Base-by-base conservation (phyloP, 2,113 vertebrate species). In the Rhea americana region DNA sequence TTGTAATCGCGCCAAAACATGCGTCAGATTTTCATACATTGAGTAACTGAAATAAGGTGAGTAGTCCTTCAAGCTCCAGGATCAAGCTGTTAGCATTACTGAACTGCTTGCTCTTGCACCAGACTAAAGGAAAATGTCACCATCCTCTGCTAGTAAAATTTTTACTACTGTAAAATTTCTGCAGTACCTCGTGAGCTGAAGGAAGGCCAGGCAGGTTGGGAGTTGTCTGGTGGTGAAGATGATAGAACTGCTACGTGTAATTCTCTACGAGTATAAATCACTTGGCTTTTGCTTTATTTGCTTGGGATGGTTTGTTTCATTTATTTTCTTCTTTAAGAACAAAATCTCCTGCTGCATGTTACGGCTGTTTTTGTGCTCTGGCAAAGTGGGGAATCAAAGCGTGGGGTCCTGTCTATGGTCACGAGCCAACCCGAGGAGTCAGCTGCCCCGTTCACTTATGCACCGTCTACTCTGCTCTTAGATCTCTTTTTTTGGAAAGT, bases 341-440 rank as follows among this genome's bases (percentile, higher is more conserved):
- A 4, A 8, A 1, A 6, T 3, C 10, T 18, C 0, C 37, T 75
- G 0, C 0, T 30, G 5, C 11, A 7, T 55, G 0, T 25, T 32
- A 28, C 14, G 32, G 32, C 59, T 80, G 5, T 0, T 73, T 62
- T 53, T 19, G 3, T 48, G 13, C 5, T 58, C 26, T 59, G 47
- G 30, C 8, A 50, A 66, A 73, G 25, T 13, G 14, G 7, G 21
- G 17, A 59, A 19, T 35, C 11, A 22, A 21, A 22, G 7, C 24
- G 21, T 67, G 21, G 12, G 35, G 9, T 66, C 41, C 4, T 82
- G 66, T 39, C 13, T 62, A 13, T 62, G 61, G 22, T 37, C 61
- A 21, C 14, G 7, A 10, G 3, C 3, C 7, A 6, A 63, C 22
- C 55, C 9, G 63, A 41, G 8, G 13, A 48, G 58, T 61, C 4